Evolutionary conservation across 2,888 invertebrate genomes (phyloP), one percentile per base, ranked within the genome.

Genomic region (Lysandra coridon): DNA sequence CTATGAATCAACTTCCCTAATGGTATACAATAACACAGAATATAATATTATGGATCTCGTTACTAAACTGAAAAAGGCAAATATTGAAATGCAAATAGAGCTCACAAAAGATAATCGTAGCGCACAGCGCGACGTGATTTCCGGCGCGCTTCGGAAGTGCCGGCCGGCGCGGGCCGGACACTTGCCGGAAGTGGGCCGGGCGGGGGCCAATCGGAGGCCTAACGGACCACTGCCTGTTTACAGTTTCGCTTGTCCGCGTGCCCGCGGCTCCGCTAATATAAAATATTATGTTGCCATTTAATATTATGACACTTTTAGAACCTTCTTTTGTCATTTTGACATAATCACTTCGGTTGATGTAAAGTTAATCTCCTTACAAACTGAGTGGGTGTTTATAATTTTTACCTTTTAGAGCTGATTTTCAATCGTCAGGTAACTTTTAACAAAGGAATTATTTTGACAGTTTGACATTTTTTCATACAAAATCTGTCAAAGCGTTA

Each of bases 61-160:
- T 30, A 30, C 69, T 17, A 69, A 33, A 37, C 69, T 74, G n/a
- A 74, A 74, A 73, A 73, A 73, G 33, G 69, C 14, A 69, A 69
- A 69, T 69, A 74, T 74, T 74, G 40, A 74, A 74, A 44, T 74
- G 44, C 74, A 74, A 74, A 44, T 74, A 74, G 44, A 44, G 44
- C 74, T 44, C 44, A 23, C 44, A 44, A 44, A 44, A 44, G 74
- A 74, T 74, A 74, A 44, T 74, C 44, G 74, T 23, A 74, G 44
- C 74, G 44, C 44, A 44, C 6, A 74, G 74, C 74, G 74, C 74
- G 40, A 74, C 74, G 74, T 74, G 74, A 44, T 74, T 44, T 74
- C 74, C 74, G n/a, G 23, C 10, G 40, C 74, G 44, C n/a, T 5
- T n/a, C 44, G 74, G 74, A 44, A 44, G 74, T 17, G 10, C 44